Evolutionary conservation across 2,797 vertebrate species (phyloP), one percentile per base, ranked within the genome.

Genomic region (Myotis findleyi): DNA sequence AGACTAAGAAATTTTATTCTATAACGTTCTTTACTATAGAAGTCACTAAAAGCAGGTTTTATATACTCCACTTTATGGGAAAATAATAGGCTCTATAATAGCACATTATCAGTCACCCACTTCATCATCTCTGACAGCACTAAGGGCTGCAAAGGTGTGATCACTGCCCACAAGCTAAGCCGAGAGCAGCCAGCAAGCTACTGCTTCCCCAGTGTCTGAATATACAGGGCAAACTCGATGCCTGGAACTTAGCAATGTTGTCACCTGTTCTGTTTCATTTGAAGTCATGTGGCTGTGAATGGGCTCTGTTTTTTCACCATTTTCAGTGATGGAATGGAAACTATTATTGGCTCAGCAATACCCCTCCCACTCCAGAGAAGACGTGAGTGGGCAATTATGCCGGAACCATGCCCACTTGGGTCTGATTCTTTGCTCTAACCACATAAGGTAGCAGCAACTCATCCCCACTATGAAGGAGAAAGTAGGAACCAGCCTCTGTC

Each of bases 31-130:
- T 47, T 80, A 53, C 76, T 86, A 21, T 17, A 69, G 51, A 95
- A 85, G 83, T 57, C 87, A 88, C 62, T 75, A 79, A 95, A 82
- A 95, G 69, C 38, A 93, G 73, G 44, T 87, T 92, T 92, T 64
- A 88, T 5, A 18, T 59, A 36, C 51, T 93, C 38, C 20, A 47
- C 53, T 88, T 91, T 75, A 68, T 79, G 75, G 62, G 71, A 80
- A 86, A 66, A 95, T 62, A 83, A 88, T 55, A 72, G 47, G 41
- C 59, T 89, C 12, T 44, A 41, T 92, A 51, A 51, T 91, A 38
- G 44, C 87, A 64, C 49, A 51, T 80, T 68, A 21, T 73, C 87
- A 64, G 3, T 64, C 76, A 81, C 59, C 62, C 30, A 83, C 91
- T 94, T 75, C 51, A 68, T 86, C 62, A n/a, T 51, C 85, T 73